A percentile compares a stretch with the other conserved stretches of the same genome.
These are phyloP conservation scores for Mesorhabditis sp. DNA, from an alignment of 2,888 invertebrate species.

Conservation along the genomic window DNA sequence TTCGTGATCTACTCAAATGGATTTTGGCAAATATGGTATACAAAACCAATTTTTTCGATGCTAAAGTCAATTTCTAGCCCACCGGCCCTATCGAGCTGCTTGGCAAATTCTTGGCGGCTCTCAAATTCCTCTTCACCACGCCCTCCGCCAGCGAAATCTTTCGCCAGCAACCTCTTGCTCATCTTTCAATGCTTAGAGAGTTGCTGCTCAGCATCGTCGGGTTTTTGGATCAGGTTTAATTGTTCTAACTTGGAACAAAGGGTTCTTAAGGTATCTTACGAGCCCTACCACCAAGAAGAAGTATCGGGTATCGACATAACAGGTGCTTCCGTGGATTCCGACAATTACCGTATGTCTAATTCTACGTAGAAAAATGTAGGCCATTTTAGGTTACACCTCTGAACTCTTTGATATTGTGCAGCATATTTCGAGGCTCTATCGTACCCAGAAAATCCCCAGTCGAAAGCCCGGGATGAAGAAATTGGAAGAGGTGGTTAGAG, in stretches of 20 bases:
- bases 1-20: no score
- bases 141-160: background rate
- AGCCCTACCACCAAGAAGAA: background rate
- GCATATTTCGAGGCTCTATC: background rate
- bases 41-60: no score
- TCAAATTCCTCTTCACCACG: background rate
- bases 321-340: background rate
- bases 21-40: no score
- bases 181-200: background rate
- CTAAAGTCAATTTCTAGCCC: no score
- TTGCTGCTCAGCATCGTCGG: background rate
- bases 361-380: no score
- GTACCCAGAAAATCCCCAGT: background rate
- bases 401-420: slow-evolving; percentile 6
- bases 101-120: background rate
- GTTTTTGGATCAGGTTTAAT: background rate
- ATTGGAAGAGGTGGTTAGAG: background rate
- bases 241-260: background rate
- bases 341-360: background rate
- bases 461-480: background rate
- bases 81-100: background rate
- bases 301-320: background rate
- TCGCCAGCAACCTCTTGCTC: background rate
- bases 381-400: background rate
- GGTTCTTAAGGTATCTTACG: background rate